Evolutionary conservation across 2,797 vertebrate genomes (phyloP), one percentile per base, ranked within the genome.

Genomic region (Hyperoplus immaculatus): DNA sequence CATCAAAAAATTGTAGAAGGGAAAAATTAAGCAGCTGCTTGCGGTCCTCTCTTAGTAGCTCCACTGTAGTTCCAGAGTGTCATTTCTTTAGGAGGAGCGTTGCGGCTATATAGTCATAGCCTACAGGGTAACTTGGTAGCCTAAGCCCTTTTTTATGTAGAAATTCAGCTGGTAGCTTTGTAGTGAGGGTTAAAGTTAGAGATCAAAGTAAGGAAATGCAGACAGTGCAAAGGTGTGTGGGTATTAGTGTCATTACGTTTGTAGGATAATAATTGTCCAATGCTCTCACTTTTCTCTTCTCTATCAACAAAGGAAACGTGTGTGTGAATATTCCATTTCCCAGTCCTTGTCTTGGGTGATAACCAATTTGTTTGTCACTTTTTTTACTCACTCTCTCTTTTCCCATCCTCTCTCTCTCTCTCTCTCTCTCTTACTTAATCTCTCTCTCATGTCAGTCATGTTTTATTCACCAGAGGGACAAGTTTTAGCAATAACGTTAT

Each of bases 401-500:
- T 39, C 65, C 16, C 64, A 47, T 69, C 29, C 29, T 29, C 46
- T 70, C 38, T 80, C 75, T 75, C 29, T 29, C 46, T 70, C 38
- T 80, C 75, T 75, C 47, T 78, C 59, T 69, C 76, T 55, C 56
- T 58, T 36, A 62, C 49, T 78, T n/a, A 68, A 76, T 69, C 59
- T 50, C 38, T 77, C 56, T 87, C 67, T 78, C 51, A 63, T 77
- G 82, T 83, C 85, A 87, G 78, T 91, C 81, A 85, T 84, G 63
- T 87, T 85, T 89, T 83, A 85, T 81, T 75, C 81, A 61, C 66
- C 59, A 63, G 55, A 21, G 46, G 68, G 82, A 67, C 36, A 38
- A 72, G 60, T 87, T 65, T 88, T 61, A 80, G 71, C 75, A 80
- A 70, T 43, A 79, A 83, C 69, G 45, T 75, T 46, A 14, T 75